Evolutionary conservation across 2,113 vertebrate species (phyloP), one percentile per base, ranked within the genome.

Genomic region (Melozone crissalis): DNA sequence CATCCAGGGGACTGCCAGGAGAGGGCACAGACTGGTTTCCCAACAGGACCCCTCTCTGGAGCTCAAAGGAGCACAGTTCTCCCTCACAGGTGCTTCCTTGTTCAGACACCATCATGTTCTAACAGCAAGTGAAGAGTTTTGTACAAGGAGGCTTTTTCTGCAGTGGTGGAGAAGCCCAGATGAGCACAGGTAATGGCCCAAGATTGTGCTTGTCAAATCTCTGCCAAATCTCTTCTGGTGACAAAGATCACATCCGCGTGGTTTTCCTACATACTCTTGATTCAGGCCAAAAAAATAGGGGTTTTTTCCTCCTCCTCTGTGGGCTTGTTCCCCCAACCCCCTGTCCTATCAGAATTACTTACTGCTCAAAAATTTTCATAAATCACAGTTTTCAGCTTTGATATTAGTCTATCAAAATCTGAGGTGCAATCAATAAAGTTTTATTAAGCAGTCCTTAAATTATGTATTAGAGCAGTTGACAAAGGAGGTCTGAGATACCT

Each of bases 21-120:
- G 54, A 82, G 13, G 14, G 8, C 37, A 72, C 3, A 37, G 63
- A 33, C 31, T 61, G 37, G 5, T 51, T 74, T 89, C 49, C 61
- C 52, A 71, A 13, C 1, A 23, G 26, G 27, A 54, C 20, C 17
- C 35, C 17, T 47, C 69, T 31, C 73, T 44, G 15, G 28, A 22
- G 10, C 62, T 58, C 1, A 2, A 7, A 61, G 67, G 6, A 1
- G 26, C 0, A 0, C 41, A 20, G 13, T 10, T 77, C 7, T 4
- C 22, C n/a, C 44, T 90, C 73, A 26, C 39, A 41, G 31, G 7
- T 11, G 2, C 35, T 79, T 51, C 49, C 27, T 46, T 68, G 6
- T 10, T 52, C 59, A 41, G 7, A 2, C 15, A 39, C 35, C 5
- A 2, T 33, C 2, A 2, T 75, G 20, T 7, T 58, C 11, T 5